phyloP scores from a whole-genome alignment of 2,888 invertebrate species.

The Achlya flavicornis region DNA sequence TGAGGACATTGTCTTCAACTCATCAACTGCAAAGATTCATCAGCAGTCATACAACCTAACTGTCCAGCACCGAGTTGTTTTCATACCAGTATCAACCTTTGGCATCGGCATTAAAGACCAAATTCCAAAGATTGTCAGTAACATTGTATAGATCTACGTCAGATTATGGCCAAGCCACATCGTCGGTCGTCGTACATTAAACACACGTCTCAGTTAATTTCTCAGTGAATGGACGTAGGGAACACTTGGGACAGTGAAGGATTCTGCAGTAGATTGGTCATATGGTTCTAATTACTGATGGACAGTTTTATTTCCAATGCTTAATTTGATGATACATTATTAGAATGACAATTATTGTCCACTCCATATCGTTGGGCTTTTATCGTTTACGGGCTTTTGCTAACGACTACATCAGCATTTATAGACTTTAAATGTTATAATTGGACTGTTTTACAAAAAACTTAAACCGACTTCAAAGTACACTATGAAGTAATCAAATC shows the following conservation, averaged over 20 bases:
- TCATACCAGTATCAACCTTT: background rate
- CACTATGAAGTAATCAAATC: too few species aligned
- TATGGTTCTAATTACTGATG: constrained; percentile 27
- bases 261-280: constrained; percentile 30
- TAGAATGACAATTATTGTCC: background rate
- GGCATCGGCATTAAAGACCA: background rate
- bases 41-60: background rate
- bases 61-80: background rate
- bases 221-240: constrained; percentile 12
- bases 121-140: background rate
- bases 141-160: background rate
- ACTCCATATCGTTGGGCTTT: background rate
- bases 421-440: too few species aligned
- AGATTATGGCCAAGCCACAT: constrained; percentile 12
- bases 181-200: constrained; percentile 27
- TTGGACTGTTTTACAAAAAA: too few species aligned
- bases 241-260: constrained; percentile 15
- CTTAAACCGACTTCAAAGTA: too few species aligned
- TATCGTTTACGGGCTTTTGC: too few species aligned
- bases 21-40: background rate
- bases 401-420: too few species aligned
- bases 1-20: background rate
- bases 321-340: background rate
- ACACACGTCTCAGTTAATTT: constrained; percentile 24
- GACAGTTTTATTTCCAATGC: constrained; percentile 12